A percentile compares a stretch with the other conserved stretches of the same genome.
phyloP scores from a whole-genome alignment of 2,888 invertebrate species.

The Cecidostiba fungosa region DNA sequence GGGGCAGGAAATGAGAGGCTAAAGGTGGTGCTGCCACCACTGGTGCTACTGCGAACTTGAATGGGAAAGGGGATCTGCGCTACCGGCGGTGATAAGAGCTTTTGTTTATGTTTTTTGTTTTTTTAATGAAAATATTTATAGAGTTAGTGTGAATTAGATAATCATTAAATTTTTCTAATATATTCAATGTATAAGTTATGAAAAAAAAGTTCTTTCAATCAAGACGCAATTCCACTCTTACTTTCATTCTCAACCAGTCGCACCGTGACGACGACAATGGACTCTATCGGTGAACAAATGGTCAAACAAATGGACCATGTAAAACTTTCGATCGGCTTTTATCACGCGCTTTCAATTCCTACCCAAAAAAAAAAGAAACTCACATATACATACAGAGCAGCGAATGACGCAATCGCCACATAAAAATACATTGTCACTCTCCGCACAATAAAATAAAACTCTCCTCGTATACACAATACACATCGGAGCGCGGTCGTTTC shows the following conservation, averaged over 20 bases:
- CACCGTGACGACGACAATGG: background rate
- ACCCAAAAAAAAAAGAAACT: no score
- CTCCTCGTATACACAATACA: background rate
- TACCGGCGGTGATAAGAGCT: slow-evolving; percentile 31
- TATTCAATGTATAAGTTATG: no score
- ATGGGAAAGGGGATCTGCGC: background rate
- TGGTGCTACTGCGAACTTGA: background rate
- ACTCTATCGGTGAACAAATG: no score
- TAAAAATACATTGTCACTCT: background rate
- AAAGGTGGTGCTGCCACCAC: slow-evolving; percentile 31
- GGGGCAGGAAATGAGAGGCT: slow-evolving; percentile 2
- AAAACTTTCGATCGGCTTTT: background rate
- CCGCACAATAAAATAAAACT: background rate
- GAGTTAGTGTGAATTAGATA: no score
- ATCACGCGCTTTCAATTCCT: no score
- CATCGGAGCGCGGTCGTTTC: background rate
- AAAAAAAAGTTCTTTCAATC: background rate
- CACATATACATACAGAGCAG: background rate
- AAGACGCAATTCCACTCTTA: background rate
- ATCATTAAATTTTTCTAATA: no score
- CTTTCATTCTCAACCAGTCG: background rate
- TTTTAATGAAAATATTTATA: background rate
- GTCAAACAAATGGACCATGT: background rate
- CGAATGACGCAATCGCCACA: background rate
- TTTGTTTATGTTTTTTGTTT: background rate